Conservation (phyloP, 92 coral and sea anemone genomes). For the Phenganax stokvisi region DNA sequence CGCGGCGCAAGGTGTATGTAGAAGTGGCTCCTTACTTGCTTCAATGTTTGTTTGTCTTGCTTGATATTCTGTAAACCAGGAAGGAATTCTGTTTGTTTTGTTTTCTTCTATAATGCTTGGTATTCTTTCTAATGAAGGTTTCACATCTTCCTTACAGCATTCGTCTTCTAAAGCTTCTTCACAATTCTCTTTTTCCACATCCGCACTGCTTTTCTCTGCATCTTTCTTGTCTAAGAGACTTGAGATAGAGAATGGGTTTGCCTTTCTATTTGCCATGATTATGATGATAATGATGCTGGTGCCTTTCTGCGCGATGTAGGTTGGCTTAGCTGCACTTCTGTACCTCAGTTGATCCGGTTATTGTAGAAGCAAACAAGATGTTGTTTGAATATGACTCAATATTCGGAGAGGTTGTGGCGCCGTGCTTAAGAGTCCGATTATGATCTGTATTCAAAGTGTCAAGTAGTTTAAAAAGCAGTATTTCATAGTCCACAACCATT, state of each 20-base stretch:
- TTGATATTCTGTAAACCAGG: constrained; percentile 37
- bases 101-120: constrained; percentile 10
- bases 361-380: constrained; percentile 66
- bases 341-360: constrained; percentile 26
- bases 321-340: neutral
- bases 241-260: constrained; percentile 94
- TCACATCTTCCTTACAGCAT: constrained; percentile 3
- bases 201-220: constrained; percentile 33
- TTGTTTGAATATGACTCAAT: constrained; percentile 92
- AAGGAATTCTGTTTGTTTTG: constrained; percentile 2
- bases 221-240: constrained; percentile 63
- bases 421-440: constrained; percentile 97
- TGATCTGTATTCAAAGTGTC: constrained; percentile 99
- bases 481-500: constrained; percentile 71
- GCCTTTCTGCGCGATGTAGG: neutral
- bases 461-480: constrained; percentile 97
- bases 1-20: no score
- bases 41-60: constrained; percentile 19
- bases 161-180: constrained; percentile 37
- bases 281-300: neutral
- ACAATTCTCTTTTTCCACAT: constrained; percentile 29
- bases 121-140: constrained; percentile 16
- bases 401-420: constrained; percentile 96
- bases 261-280: constrained; percentile 58
- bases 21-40: constrained; percentile 24